phyloP scores from a whole-genome alignment of 2,797 vertebrate genomes.

The Pipistrellus pipistrellus region DNA sequence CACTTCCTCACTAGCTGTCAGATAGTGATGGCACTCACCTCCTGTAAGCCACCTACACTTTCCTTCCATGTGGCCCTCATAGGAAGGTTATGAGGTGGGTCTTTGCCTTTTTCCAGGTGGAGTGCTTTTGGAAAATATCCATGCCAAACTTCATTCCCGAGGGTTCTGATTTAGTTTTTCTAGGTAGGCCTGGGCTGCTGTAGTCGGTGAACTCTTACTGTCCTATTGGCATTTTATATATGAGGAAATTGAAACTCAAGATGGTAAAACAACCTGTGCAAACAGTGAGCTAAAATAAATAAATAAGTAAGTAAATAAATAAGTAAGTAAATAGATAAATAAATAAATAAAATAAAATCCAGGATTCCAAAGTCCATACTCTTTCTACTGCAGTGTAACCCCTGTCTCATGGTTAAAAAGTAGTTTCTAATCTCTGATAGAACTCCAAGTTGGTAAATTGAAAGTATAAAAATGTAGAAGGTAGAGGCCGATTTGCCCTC shows the following conservation, averaged over 20 bases:
- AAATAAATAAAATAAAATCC: no score
- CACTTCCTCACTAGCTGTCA: not conserved
- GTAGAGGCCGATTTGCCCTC: not conserved
- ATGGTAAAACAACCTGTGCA: not conserved
- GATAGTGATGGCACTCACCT: not conserved
- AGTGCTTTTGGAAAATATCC: not conserved
- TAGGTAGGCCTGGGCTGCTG: not conserved
- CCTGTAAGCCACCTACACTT: not conserved
- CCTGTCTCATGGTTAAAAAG: not conserved
- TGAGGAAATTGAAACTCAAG: not conserved
- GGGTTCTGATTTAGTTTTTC: not conserved
- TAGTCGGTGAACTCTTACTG: not conserved
- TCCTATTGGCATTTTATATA: not conserved
- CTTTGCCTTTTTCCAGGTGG: not conserved
- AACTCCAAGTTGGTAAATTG: not conserved
- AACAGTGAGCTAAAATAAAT: not conserved
- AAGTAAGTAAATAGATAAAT: no score
- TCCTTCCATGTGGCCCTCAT: not conserved
- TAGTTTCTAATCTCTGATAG: not conserved
- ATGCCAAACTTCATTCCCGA: not conserved
- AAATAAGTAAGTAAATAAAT: no score
- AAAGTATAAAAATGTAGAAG: not conserved
- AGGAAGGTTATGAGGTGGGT: no score
- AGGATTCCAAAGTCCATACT: not conserved
- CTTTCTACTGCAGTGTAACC: not conserved